phyloP scores from a whole-genome alignment of 2,888 invertebrate genomes.

The Scaptomyza polygonia region DNA sequence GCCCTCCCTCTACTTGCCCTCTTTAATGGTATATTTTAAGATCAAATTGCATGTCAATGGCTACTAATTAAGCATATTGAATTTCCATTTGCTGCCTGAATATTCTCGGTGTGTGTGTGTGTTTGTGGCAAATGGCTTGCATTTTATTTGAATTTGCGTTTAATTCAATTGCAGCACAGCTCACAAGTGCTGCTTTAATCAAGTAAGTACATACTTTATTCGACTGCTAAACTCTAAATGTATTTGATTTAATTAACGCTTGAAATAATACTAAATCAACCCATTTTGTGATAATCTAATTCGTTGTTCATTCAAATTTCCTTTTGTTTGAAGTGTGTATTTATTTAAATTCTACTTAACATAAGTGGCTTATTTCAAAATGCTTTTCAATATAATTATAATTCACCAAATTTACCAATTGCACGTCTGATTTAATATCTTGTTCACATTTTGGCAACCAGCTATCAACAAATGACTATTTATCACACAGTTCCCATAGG shows the following conservation, averaged over 20 bases:
- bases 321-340: constrained; percentile 9
- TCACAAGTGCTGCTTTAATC: constrained; percentile 9
- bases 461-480: neutral
- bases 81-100: constrained; percentile 20
- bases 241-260: constrained; percentile 6
- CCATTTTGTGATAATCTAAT: neutral
- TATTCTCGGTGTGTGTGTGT: constrained; percentile 16
- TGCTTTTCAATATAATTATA: no score
- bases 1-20: neutral
- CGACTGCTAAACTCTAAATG: constrained; percentile 19
- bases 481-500: neutral
- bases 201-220: neutral
- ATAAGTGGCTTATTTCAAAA: neutral
- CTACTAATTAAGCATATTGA: constrained; percentile 48
- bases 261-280: constrained; percentile 7
- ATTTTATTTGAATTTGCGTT: constrained; percentile 30
- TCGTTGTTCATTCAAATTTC: neutral
- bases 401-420: no score
- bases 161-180: constrained; percentile 18
- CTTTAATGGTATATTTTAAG: neutral
- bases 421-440: no score
- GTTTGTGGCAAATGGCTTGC: constrained; percentile 11
- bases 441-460: neutral
- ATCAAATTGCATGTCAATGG: constrained; percentile 20
- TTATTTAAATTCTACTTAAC: neutral